Evolutionary conservation across 2,797 vertebrate species (phyloP).

Genomic region (Threskiornis aethiopicus): DNA sequence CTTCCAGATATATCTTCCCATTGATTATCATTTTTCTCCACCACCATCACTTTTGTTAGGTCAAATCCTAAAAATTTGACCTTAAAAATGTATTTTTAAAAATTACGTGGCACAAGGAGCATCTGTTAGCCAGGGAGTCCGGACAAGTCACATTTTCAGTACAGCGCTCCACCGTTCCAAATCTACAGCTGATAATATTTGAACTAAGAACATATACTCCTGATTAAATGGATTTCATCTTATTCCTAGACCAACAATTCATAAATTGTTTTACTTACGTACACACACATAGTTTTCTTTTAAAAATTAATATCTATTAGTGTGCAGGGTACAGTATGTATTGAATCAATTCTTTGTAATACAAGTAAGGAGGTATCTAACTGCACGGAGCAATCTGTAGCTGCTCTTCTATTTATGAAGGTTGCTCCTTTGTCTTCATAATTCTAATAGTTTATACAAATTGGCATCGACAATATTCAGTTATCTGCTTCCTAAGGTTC

Average conservation of each 20-base stretch:
- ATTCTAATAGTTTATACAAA: background rate
- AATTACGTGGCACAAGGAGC: background rate
- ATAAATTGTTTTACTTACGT: background rate
- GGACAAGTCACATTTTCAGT: background rate
- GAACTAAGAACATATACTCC: background rate
- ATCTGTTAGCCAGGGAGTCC: background rate
- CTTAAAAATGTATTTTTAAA: background rate
- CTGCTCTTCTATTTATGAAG: background rate
- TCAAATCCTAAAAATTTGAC: background rate
- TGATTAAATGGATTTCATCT: background rate
- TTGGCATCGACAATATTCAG: background rate
- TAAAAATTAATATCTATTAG: background rate
- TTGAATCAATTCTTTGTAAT: background rate
- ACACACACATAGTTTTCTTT: background rate
- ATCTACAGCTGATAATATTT: background rate
- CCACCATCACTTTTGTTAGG: background rate
- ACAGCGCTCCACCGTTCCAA: background rate
- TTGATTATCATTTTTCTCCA: background rate
- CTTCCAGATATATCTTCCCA: background rate
- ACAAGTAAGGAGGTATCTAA: background rate
- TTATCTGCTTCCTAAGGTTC: background rate
- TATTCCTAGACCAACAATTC: background rate
- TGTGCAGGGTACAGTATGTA: background rate
- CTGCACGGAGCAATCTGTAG: background rate
- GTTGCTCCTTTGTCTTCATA: background rate